phyloP scores from a whole-genome alignment of 2,888 invertebrate genomes.

The Metopia argyrocephala region DNA sequence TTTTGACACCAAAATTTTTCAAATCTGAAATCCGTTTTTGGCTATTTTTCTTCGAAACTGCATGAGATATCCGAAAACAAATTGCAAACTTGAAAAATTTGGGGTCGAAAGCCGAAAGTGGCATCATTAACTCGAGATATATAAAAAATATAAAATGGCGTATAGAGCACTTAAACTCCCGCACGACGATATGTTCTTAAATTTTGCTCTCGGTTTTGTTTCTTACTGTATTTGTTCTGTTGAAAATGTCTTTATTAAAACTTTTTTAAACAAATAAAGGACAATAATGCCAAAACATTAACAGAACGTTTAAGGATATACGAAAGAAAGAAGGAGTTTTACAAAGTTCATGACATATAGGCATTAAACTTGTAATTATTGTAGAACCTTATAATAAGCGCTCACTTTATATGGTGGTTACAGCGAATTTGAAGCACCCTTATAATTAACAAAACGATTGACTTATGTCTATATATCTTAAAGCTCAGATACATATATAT shows the following conservation, averaged over 20 bases:
- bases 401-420: neutral
- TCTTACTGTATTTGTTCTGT: neutral
- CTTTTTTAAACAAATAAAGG: neutral
- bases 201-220: too few relatives aligned
- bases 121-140: too few relatives aligned
- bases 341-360: conserved; percentile 14
- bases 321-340: neutral
- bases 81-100: too few relatives aligned
- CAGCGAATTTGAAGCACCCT: neutral
- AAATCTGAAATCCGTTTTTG: too few relatives aligned
- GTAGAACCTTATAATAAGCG: neutral
- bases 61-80: too few relatives aligned
- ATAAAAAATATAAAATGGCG: too few relatives aligned
- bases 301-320: neutral
- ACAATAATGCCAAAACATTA: neutral
- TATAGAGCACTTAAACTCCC: too few relatives aligned
- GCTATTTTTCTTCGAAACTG: too few relatives aligned
- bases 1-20: too few relatives aligned
- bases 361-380: conserved; percentile 6
- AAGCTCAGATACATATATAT: neutral
- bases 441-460: neutral
- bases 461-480: neutral
- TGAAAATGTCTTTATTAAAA: neutral
- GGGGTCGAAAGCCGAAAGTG: too few relatives aligned
- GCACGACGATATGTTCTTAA: too few relatives aligned